These are phyloP conservation scores for Melieria omissa DNA, from an alignment of 2,888 invertebrate species.

Conservation along the genomic window DNA sequence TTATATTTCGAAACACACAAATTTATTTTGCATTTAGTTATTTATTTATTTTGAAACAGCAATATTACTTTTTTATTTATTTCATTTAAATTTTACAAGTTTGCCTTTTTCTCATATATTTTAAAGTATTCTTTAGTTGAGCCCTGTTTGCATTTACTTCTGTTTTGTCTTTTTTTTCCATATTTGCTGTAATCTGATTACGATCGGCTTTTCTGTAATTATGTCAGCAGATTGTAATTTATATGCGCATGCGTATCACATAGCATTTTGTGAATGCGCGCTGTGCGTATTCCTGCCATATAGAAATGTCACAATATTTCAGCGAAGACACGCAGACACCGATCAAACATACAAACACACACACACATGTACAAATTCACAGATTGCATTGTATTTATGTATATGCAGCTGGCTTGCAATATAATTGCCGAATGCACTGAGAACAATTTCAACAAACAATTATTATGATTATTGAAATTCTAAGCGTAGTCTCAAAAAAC, in stretches of 20 bases:
- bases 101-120: no score
- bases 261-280: slow-evolving; percentile 41
- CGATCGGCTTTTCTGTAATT: slow-evolving; percentile 47
- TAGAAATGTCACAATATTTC: slow-evolving; percentile 50
- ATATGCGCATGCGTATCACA: slow-evolving; percentile 48
- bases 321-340: slow-evolving; percentile 32
- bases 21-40: background rate
- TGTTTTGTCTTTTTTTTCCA: slow-evolving; percentile 12
- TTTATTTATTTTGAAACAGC: no score
- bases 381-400: background rate
- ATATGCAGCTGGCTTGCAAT: slow-evolving; percentile 17
- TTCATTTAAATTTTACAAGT: no score
- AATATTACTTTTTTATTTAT: no score
- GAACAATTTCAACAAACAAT: background rate
- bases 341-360: slow-evolving; percentile 19
- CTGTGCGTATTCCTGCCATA: slow-evolving; percentile 37
- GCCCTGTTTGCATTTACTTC: no score
- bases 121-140: no score
- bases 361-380: slow-evolving; percentile 17
- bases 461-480: no score
- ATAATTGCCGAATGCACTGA: background rate
- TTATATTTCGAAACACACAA: background rate
- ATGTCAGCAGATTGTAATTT: slow-evolving; percentile 52
- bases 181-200: slow-evolving; percentile 36
- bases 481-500: no score